A percentile compares a stretch with the other conserved stretches of the same genome.
phyloP scores from a whole-genome alignment of 1,140 invertebrate species.

The Caenorhabditis brenneri region DNA sequence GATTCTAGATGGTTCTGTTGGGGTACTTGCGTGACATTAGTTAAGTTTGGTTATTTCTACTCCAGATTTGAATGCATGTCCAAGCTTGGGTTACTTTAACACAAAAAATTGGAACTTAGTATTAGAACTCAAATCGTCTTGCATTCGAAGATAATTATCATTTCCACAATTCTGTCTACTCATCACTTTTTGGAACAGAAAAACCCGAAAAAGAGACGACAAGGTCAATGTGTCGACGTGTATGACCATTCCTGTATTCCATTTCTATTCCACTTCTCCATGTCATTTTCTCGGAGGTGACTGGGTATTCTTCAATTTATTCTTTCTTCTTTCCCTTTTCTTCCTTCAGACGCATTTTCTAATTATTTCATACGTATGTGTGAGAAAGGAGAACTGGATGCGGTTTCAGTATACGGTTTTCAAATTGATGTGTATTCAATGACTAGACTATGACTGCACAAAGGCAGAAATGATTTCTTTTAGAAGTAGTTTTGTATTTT shows the following conservation, averaged over 20 bases:
- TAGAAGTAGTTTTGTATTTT: too few species aligned
- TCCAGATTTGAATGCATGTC: too few species aligned
- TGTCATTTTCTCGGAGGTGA: not conserved
- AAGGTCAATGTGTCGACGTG: not conserved
- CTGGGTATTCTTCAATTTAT: not conserved
- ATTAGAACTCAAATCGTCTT: too few species aligned
- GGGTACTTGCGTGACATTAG: not conserved
- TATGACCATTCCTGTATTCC: constrained; percentile 3
- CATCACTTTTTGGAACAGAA: not conserved
- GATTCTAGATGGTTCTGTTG: too few species aligned
- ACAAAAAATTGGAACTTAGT: too few species aligned
- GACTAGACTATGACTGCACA: too few species aligned
- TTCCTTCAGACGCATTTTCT: not conserved
- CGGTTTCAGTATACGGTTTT: too few species aligned
- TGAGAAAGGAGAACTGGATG: not conserved
- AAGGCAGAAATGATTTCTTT: too few species aligned
- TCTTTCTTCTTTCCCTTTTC: not conserved
- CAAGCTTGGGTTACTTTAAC: too few species aligned
- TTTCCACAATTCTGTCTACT: not conserved
- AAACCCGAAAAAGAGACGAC: not conserved
- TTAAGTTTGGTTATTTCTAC: too few species aligned
- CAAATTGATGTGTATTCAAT: too few species aligned
- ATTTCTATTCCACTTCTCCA: not conserved
- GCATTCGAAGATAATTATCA: too few species aligned
- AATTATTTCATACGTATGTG: not conserved